Evolutionary conservation across 35 echinoderm and acorn worm species (phyloP).

Genomic region (Lytechinus variegatus): DNA sequence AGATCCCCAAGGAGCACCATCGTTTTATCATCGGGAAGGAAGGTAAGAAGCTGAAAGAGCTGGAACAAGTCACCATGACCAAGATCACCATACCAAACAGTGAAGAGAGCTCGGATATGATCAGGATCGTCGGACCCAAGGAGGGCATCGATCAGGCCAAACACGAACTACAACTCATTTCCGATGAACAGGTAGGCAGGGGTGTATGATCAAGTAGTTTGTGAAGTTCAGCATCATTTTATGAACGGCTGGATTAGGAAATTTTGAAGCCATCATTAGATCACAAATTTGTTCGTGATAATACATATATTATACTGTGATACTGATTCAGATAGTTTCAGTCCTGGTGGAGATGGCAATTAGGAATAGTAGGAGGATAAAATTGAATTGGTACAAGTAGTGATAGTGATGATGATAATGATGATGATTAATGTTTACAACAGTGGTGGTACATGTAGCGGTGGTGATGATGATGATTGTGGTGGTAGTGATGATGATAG

Average conservation of each 20-base stretch:
- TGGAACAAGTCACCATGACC: conserved; percentile 85
- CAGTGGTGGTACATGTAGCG: neutral
- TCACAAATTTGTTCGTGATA: too few species aligned
- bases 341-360: too few species aligned
- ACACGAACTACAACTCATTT: conserved; percentile 98
- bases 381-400: neutral
- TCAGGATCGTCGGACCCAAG: conserved; percentile 86
- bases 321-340: too few species aligned
- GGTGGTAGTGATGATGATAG: neutral
- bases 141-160: conserved; percentile 95
- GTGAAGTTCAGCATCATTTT: too few species aligned
- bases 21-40: conserved; percentile 94
- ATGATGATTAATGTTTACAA: too few species aligned
- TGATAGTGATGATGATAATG: neutral
- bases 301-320: too few species aligned
- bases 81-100: conserved; percentile 93
- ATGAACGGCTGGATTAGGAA: too few species aligned
- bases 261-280: too few species aligned
- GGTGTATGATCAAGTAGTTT: neutral
- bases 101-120: conserved; percentile 84
- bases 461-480: neutral
- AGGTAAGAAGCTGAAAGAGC: conserved; percentile 84
- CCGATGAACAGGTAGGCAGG: conserved; percentile 91
- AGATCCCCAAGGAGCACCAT: conserved; percentile 95
- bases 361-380: neutral